These are phyloP conservation scores for Siphamia tubifer DNA, from an alignment of 2,113 vertebrate species.

Conservation along the genomic window DNA sequence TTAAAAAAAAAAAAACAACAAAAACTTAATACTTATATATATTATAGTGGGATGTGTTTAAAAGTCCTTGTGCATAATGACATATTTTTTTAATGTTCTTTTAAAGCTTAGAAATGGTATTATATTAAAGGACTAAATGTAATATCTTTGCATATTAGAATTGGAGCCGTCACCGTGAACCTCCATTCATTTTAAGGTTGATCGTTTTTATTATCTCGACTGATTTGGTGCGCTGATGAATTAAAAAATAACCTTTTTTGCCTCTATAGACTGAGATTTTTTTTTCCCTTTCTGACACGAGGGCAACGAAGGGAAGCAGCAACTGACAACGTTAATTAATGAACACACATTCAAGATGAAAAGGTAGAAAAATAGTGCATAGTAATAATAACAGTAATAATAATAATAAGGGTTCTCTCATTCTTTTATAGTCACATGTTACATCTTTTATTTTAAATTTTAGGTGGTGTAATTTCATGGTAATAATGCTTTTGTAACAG, in stretches of 20 bases:
- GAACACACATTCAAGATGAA: neutral
- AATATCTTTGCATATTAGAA: constrained; percentile 1
- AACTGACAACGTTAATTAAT: constrained; percentile 18
- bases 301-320: neutral
- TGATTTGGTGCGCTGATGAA: neutral
- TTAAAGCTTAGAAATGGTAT: neutral
- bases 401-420: neutral
- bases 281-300: constrained; percentile 2
- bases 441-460: too few relatives aligned
- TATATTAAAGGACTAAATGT: neutral
- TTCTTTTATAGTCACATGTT: too few relatives aligned
- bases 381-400: neutral
- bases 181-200: neutral
- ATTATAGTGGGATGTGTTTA: neutral
- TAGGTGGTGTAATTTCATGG: too few relatives aligned
- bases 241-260: neutral
- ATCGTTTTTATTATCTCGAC: constrained; percentile 9
- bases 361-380: neutral
- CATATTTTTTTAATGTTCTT: neutral
- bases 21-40: neutral
- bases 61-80: neutral
- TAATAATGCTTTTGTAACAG: too few relatives aligned
- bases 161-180: neutral
- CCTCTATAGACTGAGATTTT: neutral
- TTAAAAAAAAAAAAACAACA: neutral